Evolutionary conservation across 2,797 vertebrate species (phyloP).

Genomic region (Gymnothorax javanicus): DNA sequence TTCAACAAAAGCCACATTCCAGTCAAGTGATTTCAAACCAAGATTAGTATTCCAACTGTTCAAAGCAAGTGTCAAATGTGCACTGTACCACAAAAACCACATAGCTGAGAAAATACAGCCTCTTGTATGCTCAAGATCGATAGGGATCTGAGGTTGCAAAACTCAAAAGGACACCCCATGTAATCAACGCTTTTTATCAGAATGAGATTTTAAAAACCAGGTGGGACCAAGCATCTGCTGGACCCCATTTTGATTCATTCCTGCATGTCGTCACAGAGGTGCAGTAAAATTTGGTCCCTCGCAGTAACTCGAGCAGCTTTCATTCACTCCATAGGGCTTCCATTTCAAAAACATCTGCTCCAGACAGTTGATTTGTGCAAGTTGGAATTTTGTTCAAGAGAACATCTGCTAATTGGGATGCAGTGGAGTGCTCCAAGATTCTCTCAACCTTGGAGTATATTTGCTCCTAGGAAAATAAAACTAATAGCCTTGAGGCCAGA

Average conservation of each 20-base stretch:
- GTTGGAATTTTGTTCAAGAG: too few relatives aligned
- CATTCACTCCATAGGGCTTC: too few relatives aligned
- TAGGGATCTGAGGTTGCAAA: background rate
- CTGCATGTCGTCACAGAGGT: background rate
- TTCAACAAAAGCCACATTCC: background rate
- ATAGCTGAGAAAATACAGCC: background rate
- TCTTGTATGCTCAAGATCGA: background rate
- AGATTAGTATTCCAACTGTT: background rate
- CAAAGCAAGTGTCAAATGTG: background rate
- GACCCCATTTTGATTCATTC: background rate
- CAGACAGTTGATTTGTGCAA: too few relatives aligned
- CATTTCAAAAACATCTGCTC: too few relatives aligned
- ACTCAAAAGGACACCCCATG: background rate
- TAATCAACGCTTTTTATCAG: background rate
- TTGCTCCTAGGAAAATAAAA: too few relatives aligned
- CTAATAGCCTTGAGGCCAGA: too few relatives aligned
- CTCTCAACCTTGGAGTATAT: too few relatives aligned
- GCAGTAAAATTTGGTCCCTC: background rate
- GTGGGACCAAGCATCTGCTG: background rate
- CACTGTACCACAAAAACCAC: background rate
- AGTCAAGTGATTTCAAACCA: background rate
- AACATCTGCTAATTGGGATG: too few relatives aligned
- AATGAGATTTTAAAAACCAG: background rate
- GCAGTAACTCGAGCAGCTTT: background rate
- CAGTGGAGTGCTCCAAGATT: too few relatives aligned